These are phyloP conservation scores for Steinernema hermaphroditum DNA, from an alignment of 2,888 invertebrate species.

Conservation along the genomic window DNA sequence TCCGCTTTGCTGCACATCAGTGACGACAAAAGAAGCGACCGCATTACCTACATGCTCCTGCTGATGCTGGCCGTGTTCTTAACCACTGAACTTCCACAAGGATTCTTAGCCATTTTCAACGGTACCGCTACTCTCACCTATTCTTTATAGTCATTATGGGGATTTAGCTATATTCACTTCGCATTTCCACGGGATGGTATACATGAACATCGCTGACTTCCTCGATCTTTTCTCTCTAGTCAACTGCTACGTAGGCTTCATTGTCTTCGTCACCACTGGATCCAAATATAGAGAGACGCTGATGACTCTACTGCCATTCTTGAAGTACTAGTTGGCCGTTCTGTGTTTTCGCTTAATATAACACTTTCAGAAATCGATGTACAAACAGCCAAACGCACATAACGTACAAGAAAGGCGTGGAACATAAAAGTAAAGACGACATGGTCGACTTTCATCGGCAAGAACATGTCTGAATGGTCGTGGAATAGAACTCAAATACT, in stretches of 20 bases:
- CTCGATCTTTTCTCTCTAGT: conserved; percentile 51
- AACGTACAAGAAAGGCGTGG: neutral
- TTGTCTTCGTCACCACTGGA: conserved; percentile 53
- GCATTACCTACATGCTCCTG: conserved; percentile 77
- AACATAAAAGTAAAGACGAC: neutral
- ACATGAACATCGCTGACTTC: conserved; percentile 50
- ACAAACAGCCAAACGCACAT: neutral
- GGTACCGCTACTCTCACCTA: conserved; percentile 34
- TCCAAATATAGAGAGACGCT: conserved; percentile 44
- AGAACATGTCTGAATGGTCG: neutral
- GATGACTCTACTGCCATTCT: neutral
- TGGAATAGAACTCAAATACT: neutral
- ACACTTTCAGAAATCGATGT: neutral
- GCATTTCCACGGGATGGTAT: conserved; percentile 55
- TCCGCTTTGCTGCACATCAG: conserved; percentile 44
- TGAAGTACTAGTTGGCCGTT: neutral
- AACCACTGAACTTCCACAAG: conserved; percentile 75
- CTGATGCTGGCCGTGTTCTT: conserved; percentile 79
- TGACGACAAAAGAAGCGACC: conserved; percentile 66
- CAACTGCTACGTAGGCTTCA: conserved; percentile 58
- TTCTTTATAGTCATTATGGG: too few relatives aligned
- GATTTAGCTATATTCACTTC: conserved; percentile 53
- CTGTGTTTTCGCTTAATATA: neutral
- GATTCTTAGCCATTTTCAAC: conserved; percentile 54
- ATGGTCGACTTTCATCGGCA: neutral